phyloP scores from a whole-genome alignment of 2,888 invertebrate species.

The Chloroclysta siterata region DNA sequence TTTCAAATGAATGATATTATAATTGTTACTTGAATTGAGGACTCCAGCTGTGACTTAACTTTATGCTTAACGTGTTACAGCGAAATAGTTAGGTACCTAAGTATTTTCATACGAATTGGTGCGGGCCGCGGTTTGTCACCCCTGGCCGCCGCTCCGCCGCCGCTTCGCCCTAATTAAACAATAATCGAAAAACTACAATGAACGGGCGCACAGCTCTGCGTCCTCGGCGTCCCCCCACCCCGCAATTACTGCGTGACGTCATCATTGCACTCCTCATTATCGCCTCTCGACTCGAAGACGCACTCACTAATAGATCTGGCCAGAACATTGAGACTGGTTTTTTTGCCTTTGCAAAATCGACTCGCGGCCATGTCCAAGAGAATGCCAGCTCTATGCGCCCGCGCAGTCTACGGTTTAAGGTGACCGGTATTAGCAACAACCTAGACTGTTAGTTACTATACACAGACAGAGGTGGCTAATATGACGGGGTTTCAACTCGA shows the following conservation, averaged over 20 bases:
- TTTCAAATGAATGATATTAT: too few relatives aligned
- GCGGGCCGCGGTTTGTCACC: constrained; percentile 68
- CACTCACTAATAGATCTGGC: constrained; percentile 68
- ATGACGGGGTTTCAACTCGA: constrained; percentile 26
- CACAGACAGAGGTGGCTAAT: constrained; percentile 17
- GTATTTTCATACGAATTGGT: constrained; percentile 12
- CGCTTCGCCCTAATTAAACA: constrained; percentile 86
- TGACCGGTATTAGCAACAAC: constrained; percentile 34
- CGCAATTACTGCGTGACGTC: constrained; percentile 68
- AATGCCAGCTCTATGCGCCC: constrained; percentile 53
- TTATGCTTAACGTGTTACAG: too few relatives aligned
- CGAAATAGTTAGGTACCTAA: background rate
- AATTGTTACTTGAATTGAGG: too few relatives aligned
- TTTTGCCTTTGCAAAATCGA: constrained; percentile 57
- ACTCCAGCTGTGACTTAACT: too few relatives aligned
- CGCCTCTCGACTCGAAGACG: constrained; percentile 76
- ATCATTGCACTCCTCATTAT: constrained; percentile 82
- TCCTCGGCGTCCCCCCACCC: constrained; percentile 66
- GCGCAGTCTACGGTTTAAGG: constrained; percentile 48
- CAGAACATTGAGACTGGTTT: constrained; percentile 64
- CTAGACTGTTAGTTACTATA: constrained; percentile 27
- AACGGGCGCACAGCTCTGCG: constrained; percentile 81
- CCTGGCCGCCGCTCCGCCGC: constrained; percentile 83
- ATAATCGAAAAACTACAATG: constrained; percentile 85
- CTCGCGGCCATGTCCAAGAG: constrained; percentile 53